Conservation (phyloP, 2,888 invertebrate species). For the Quadroppia sp. region DNA sequence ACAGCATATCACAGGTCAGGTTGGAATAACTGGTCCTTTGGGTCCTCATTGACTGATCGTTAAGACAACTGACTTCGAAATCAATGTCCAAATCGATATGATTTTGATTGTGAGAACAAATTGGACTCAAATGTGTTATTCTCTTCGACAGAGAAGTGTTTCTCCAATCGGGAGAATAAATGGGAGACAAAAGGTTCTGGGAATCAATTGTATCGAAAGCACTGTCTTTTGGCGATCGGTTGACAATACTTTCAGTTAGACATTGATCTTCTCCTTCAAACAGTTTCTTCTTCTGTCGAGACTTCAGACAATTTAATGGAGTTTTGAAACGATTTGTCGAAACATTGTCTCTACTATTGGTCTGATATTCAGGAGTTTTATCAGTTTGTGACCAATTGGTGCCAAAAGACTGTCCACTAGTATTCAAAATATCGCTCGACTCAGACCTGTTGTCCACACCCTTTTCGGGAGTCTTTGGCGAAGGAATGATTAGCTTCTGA, state of each 20-base stretch:
- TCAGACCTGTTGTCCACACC: background rate
- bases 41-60: background rate
- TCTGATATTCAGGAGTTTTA: slow-evolving; percentile 14
- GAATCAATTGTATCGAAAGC: slow-evolving; percentile 9
- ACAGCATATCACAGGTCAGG: slow-evolving; percentile 3
- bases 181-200: slow-evolving; percentile 19
- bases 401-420: background rate
- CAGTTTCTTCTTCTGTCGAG: slow-evolving; percentile 33
- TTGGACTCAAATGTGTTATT: slow-evolving; percentile 27
- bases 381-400: background rate
- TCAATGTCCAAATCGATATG: background rate
- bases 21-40: background rate
- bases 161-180: slow-evolving; percentile 26
- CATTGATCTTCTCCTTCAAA: background rate
- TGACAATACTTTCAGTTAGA: background rate
- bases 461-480: slow-evolving; percentile 23
- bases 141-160: slow-evolving; percentile 9
- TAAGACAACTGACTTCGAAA: background rate
- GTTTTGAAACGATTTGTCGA: background rate
- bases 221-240: slow-evolving; percentile 22
- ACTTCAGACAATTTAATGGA: slow-evolving; percentile 8
- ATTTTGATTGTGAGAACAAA: background rate
- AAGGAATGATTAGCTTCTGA: slow-evolving; percentile 34
- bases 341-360: background rate
- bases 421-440: too few relatives aligned